phyloP scores from a whole-genome alignment of 2,888 invertebrate genomes.

The Caprella mutica region DNA sequence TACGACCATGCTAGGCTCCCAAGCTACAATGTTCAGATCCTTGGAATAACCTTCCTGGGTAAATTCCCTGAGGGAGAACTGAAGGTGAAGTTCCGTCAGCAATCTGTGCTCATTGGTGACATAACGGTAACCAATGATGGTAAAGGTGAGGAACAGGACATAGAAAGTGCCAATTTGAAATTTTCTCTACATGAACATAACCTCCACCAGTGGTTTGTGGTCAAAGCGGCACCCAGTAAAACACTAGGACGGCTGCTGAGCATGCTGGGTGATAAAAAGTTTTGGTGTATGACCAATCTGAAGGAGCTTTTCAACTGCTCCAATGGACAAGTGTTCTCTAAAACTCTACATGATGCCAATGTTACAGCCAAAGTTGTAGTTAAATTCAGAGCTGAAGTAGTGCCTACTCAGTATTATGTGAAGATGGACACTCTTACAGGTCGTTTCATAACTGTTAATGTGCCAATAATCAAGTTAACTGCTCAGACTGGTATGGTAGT shows the following conservation, averaged over 20 bases:
- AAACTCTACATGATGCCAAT: no score
- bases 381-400: no score
- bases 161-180: not conserved
- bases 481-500: slow-evolving; percentile 4
- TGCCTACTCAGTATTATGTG: no score
- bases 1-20: slow-evolving; percentile 18
- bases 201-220: slow-evolving; percentile 20
- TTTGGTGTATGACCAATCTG: slow-evolving; percentile 30
- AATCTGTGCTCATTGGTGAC: not conserved
- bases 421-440: slow-evolving; percentile 22
- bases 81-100: slow-evolving; percentile 2
- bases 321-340: no score
- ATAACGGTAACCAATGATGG: not conserved
- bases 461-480: slow-evolving; percentile 5
- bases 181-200: not conserved
- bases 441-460: slow-evolving; percentile 13
- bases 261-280: slow-evolving; percentile 21
- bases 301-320: slow-evolving; percentile 18
- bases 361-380: no score
- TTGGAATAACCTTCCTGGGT: not conserved
- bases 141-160: not conserved
- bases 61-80: slow-evolving; percentile 4
- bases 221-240: slow-evolving; percentile 25
- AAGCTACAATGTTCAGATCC: slow-evolving; percentile 23
- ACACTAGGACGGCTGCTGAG: slow-evolving; percentile 23